Evolutionary conservation across 2,888 invertebrate species (phyloP), one percentile per base, ranked within the genome.

Genomic region (Drosophila mayaguana): DNA sequence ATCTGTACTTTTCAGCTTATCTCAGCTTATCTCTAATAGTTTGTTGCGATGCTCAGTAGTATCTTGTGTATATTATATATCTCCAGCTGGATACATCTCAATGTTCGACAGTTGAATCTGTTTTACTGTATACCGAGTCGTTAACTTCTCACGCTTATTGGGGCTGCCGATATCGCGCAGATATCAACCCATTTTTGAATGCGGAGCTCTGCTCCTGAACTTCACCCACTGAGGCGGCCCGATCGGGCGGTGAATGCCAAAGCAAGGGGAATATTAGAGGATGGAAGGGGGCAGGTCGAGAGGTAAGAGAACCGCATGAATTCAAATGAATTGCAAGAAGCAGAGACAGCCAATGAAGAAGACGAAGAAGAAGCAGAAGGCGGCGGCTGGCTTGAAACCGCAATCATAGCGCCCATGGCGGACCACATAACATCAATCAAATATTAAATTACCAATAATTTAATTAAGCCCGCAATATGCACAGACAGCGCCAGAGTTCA

Each of bases 371-470:
- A 9, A 28, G 28, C 28, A 28, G 28, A 51, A 69, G 72, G 8
- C 16, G n/a, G 64, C 45, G 36, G 62, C 46, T n/a, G 55, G 48
- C 34, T 63, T 53, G 43, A 80, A 87, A 88, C 80, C 83, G 80
- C 84, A 83, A 75, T 59, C 42, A 60, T 73, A 78, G 78, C 75
- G 77, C 77, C 65, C 78, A 66, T 68, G 68, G 50, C 66, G 77
- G 83, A 72, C 71, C 85, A 64, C 66, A 79, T 77, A 76, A 81
- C 82, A 85, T 86, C 88, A 90, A 90, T 89, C 81, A 88, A 89
- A 90, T 90, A 90, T 90, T 90, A 90, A 90, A 90, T 90, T 90
- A 84, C 89, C 87, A 90, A 84, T 90, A 81, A 90, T 90, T 90
- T 86, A 90, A 89, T 90, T 90, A 89, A 89, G 82, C 82, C 72